phyloP scores from a whole-genome alignment of 2,113 vertebrate species.

The Myrmecophaga tridactyla region DNA sequence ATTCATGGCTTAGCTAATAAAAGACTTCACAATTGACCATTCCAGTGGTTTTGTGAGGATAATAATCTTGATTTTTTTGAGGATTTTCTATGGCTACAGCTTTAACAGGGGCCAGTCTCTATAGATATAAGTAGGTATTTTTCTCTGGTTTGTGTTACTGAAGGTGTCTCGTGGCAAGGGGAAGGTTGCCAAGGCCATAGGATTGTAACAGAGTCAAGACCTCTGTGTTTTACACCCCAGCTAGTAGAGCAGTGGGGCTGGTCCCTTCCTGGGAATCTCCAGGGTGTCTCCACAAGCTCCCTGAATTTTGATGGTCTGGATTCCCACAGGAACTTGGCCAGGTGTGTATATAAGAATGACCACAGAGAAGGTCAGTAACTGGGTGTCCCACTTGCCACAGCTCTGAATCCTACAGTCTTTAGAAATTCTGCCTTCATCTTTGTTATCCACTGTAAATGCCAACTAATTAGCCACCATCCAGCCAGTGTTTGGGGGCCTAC shows the following conservation, averaged over 20 bases:
- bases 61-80: conserved; percentile 18
- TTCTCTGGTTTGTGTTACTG: background rate
- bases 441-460: background rate
- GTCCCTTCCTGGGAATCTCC: background rate
- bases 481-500: background rate
- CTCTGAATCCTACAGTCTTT: background rate
- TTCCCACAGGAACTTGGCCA: background rate
- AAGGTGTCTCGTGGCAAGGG: background rate
- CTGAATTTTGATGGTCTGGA: background rate
- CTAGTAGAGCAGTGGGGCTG: background rate
- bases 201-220: background rate
- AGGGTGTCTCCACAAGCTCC: background rate
- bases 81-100: background rate
- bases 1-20: conserved; percentile 63
- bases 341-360: background rate
- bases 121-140: background rate
- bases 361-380: background rate
- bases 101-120: background rate
- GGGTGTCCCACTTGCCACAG: background rate
- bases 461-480: background rate
- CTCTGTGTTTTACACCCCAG: background rate
- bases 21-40: conserved; percentile 11
- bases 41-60: background rate
- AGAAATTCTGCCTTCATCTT: background rate
- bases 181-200: background rate